A percentile compares a stretch with the other conserved stretches of the same genome.
phyloP scores from a whole-genome alignment of 2,888 invertebrate genomes.

The Eupithecia subumbrata region DNA sequence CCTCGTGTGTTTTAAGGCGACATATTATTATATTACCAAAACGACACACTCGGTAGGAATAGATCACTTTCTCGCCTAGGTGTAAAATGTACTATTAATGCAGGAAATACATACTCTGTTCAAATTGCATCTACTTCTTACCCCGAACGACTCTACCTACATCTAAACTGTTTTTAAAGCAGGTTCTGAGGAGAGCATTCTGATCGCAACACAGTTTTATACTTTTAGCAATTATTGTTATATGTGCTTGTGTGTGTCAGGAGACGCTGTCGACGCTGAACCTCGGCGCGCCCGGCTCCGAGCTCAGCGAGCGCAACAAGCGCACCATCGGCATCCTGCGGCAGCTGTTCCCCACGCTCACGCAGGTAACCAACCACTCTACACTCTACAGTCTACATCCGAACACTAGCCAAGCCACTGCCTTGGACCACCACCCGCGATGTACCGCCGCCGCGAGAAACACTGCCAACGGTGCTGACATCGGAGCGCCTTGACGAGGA shows the following conservation, averaged over 20 bases:
- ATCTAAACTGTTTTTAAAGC: too few relatives aligned
- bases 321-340: slow-evolving; percentile 90
- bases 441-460: neutral
- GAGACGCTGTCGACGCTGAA: slow-evolving; percentile 87
- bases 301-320: slow-evolving; percentile 88
- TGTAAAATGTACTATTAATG: too few relatives aligned
- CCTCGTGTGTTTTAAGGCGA: too few relatives aligned
- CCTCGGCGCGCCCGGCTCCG: slow-evolving; percentile 86
- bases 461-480: neutral
- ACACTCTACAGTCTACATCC: neutral
- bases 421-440: neutral
- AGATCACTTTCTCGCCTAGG: too few relatives aligned
- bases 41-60: too few relatives aligned
- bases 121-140: too few relatives aligned
- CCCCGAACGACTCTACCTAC: too few relatives aligned
- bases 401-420: neutral
- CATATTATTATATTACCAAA: too few relatives aligned
- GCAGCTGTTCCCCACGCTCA: slow-evolving; percentile 88
- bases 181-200: too few relatives aligned
- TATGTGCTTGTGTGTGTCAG: slow-evolving; percentile 69
- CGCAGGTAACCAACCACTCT: slow-evolving; percentile 84
- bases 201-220: too few relatives aligned
- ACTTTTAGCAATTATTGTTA: too few relatives aligned
- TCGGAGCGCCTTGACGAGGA: neutral
- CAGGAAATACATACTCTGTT: too few relatives aligned